phyloP scores from a whole-genome alignment of 2,113 vertebrate genomes.

The Pelodiscus sinensis region DNA sequence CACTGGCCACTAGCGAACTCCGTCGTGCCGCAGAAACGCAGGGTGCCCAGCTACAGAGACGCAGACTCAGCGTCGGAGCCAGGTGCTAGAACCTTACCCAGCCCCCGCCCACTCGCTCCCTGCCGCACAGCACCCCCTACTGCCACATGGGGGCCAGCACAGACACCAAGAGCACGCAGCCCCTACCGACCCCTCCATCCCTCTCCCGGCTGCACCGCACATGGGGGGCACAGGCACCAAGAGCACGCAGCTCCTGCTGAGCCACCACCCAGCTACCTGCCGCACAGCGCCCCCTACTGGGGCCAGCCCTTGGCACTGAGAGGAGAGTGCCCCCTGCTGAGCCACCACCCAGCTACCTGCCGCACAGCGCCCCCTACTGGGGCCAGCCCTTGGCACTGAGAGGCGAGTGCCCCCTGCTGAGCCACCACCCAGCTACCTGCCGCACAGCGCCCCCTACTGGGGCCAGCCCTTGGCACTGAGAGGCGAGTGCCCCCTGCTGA shows the following conservation, averaged over 20 bases:
- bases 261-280: background rate
- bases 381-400: background rate
- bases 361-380: background rate
- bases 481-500: no score
- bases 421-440: no score
- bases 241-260: background rate
- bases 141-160: background rate
- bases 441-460: no score
- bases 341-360: no score
- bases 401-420: no score
- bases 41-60: slow-evolving; percentile 81
- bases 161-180: no score
- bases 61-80: background rate
- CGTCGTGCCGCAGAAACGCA: slow-evolving; percentile 92
- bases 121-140: background rate
- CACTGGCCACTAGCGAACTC: slow-evolving; percentile 95
- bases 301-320: no score
- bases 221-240: no score
- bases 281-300: background rate
- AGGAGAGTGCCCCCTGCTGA: background rate
- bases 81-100: background rate
- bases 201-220: no score
- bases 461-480: no score
- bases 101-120: background rate
- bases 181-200: no score